phyloP scores from a whole-genome alignment of 2,797 vertebrate genomes.

The Chromis chromis region DNA sequence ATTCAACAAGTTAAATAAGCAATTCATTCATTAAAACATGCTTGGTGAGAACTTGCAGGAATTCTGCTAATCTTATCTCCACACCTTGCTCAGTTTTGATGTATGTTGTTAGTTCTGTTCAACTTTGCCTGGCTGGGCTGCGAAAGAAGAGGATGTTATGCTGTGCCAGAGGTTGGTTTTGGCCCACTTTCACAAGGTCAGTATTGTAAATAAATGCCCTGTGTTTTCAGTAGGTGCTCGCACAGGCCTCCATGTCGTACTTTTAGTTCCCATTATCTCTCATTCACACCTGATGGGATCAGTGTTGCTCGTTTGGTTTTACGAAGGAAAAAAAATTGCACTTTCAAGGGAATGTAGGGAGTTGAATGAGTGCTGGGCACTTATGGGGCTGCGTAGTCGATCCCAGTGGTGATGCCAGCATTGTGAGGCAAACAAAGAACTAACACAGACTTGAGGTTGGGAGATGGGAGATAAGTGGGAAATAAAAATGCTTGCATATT shows the following conservation, averaged over 20 bases:
- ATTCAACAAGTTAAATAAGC: conserved; percentile 8
- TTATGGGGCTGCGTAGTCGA: conserved; percentile 52
- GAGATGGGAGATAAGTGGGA: conserved; percentile 57
- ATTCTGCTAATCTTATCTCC: not conserved
- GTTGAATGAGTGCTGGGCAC: conserved; percentile 41
- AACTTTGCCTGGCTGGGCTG: not conserved
- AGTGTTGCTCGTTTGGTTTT: conserved; percentile 41
- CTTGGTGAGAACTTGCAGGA: not conserved
- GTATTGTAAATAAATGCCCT: conserved; percentile 39
- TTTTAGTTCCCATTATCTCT: conserved; percentile 51
- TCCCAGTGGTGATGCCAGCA: conserved; percentile 63
- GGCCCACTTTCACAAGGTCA: conserved; percentile 46
- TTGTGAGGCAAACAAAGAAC: conserved; percentile 74
- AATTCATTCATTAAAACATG: conserved; percentile 17
- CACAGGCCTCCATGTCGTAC: conserved; percentile 15
- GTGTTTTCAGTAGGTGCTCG: conserved; percentile 45
- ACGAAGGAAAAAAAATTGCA: conserved; percentile 11
- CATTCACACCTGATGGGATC: conserved; percentile 61
- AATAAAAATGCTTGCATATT: conserved; percentile 68
- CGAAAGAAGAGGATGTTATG: conserved; percentile 12
- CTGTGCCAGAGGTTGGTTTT: conserved; percentile 47
- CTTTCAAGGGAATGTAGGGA: conserved; percentile 35
- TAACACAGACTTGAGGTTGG: conserved; percentile 65
- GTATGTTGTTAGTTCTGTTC: not conserved
- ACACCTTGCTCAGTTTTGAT: not conserved